A percentile compares a stretch with the other conserved stretches of the same genome.
phyloP scores from a whole-genome alignment of 2,113 vertebrate genomes.

The Corythoichthys haematopterus region DNA sequence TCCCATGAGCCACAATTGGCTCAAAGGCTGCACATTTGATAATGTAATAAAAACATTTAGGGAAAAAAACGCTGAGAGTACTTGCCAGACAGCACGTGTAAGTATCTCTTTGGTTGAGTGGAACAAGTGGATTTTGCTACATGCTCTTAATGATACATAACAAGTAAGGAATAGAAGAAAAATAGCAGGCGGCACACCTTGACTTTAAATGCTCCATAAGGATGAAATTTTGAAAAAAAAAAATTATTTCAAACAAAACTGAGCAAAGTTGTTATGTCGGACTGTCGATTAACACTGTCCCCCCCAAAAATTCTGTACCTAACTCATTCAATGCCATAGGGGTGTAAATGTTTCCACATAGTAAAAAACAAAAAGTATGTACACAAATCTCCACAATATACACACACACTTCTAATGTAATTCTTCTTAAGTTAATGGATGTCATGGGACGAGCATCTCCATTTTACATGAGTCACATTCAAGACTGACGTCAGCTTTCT shows the following conservation, averaged over 20 bases:
- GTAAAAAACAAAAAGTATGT: conserved; percentile 25
- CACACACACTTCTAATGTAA: conserved; percentile 12
- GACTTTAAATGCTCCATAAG: conserved; percentile 22
- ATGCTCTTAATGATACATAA: conserved; percentile 10
- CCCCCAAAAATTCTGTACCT: conserved; percentile 4
- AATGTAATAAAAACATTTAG: too few relatives aligned
- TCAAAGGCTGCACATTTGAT: too few relatives aligned
- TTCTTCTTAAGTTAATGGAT: background rate
- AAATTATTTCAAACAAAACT: conserved; percentile 11
- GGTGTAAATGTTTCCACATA: too few relatives aligned
- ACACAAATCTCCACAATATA: conserved; percentile 54
- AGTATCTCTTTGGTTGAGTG: conserved; percentile 59
- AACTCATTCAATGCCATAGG: background rate
- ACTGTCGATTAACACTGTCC: background rate
- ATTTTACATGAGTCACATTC: background rate
- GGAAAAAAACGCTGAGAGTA: background rate
- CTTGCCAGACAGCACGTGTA: background rate
- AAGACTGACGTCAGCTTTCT: background rate
- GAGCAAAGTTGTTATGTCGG: conserved; percentile 15
- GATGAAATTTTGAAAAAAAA: conserved; percentile 20
- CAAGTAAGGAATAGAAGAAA: background rate
- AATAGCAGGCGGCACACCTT: conserved; percentile 16
- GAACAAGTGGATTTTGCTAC: conserved; percentile 28
- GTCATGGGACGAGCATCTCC: background rate
- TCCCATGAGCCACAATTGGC: too few relatives aligned